phyloP scores from a whole-genome alignment of 2,113 vertebrate genomes.

The Epinephelus fuscoguttatus region DNA sequence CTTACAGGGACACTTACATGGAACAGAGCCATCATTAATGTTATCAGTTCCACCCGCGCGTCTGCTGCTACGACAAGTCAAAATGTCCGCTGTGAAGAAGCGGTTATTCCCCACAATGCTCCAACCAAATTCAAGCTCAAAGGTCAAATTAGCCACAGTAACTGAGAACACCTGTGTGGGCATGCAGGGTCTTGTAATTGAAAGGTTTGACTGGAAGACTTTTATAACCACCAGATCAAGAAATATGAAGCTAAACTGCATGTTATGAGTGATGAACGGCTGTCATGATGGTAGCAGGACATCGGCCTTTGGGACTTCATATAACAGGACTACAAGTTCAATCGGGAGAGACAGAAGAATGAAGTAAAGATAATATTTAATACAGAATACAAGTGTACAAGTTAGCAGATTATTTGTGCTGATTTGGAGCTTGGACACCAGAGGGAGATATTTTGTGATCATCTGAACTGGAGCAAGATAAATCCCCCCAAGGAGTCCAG shows the following conservation, averaged over 20 bases:
- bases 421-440: too few relatives aligned
- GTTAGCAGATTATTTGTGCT: too few relatives aligned
- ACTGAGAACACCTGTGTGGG: background rate
- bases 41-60: background rate
- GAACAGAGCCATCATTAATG: background rate
- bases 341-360: too few relatives aligned
- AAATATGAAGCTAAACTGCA: background rate
- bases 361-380: too few relatives aligned
- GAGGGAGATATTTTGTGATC: too few relatives aligned
- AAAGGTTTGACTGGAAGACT: background rate
- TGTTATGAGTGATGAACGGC: background rate
- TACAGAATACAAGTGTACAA: too few relatives aligned
- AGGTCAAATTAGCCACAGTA: background rate
- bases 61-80: background rate
- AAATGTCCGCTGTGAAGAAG: background rate
- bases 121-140: background rate
- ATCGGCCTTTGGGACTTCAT: background rate
- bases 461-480: too few relatives aligned
- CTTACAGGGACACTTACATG: background rate
- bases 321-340: background rate
- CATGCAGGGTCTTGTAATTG: background rate
- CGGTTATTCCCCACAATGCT: background rate
- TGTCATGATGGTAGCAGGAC: slow-evolving; percentile 4
- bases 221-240: background rate
- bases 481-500: too few relatives aligned